phyloP scores from a whole-genome alignment of 2,797 vertebrate species.

The Gila robusta region DNA sequence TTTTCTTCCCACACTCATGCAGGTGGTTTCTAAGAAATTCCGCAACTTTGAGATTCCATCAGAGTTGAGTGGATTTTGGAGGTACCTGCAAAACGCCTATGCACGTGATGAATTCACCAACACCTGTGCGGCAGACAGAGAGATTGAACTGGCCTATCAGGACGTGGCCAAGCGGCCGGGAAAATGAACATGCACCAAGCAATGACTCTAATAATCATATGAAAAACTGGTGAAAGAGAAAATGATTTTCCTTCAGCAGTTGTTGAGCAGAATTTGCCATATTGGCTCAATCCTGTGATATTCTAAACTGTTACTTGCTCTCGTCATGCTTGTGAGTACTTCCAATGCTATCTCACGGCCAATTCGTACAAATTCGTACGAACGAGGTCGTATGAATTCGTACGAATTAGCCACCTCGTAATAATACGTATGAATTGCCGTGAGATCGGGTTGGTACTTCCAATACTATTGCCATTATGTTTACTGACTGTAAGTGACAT shows the following conservation, averaged over 20 bases:
- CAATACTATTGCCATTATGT: constrained; percentile 54
- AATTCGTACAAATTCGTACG: too few species aligned
- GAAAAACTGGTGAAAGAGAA: background rate
- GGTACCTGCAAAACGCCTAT: constrained; percentile 92
- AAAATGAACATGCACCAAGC: constrained; percentile 70
- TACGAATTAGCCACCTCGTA: too few species aligned
- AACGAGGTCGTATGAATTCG: too few species aligned
- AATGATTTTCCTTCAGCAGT: background rate
- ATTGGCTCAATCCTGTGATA: constrained; percentile 54
- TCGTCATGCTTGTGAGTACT: constrained; percentile 49
- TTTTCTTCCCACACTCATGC: constrained; percentile 19
- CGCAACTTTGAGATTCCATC: constrained; percentile 91
- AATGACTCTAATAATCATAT: constrained; percentile 5
- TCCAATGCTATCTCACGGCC: constrained; percentile 26
- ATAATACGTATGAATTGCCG: too few species aligned
- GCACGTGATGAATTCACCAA: constrained; percentile 92
- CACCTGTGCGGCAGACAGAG: constrained; percentile 91
- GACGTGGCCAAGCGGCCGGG: constrained; percentile 93
- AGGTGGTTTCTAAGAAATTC: constrained; percentile 96
- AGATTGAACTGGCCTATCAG: constrained; percentile 92
- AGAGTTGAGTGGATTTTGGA: constrained; percentile 89
- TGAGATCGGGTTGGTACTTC: constrained; percentile 25
- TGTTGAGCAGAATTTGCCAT: constrained; percentile 40
- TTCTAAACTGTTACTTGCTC: constrained; percentile 39
- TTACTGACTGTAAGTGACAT: constrained; percentile 47